These are phyloP conservation scores for Ploceus nigricollis DNA, from an alignment of 2,113 vertebrate species.

Conservation along the genomic window DNA sequence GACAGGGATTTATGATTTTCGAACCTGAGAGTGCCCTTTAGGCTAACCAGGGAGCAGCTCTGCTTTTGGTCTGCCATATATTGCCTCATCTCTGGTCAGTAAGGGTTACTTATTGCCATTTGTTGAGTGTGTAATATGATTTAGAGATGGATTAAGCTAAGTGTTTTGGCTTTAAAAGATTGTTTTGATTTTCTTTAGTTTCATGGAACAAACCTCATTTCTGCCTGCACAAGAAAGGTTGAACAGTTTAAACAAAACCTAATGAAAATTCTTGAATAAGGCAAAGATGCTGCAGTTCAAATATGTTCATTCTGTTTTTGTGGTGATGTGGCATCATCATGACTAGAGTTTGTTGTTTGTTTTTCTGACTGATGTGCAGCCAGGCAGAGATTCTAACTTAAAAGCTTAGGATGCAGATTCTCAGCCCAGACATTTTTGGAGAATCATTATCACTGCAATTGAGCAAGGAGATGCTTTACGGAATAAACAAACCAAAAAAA, in stretches of 20 bases:
- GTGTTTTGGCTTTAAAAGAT: neutral
- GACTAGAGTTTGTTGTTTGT: constrained; percentile 17
- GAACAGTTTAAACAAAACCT: constrained; percentile 23
- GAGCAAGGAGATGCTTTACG: neutral
- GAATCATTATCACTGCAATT: neutral
- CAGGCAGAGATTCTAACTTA: constrained; percentile 14
- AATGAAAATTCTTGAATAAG: constrained; percentile 39
- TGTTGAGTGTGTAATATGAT: neutral
- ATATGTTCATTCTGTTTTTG: neutral
- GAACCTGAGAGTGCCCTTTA: neutral
- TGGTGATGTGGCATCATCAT: constrained; percentile 15
- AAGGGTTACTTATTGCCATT: neutral
- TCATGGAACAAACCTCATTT: neutral
- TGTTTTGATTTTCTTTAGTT: neutral
- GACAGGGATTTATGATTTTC: neutral
- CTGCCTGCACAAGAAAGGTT: neutral
- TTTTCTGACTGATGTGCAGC: constrained; percentile 26
- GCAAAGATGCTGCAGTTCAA: constrained; percentile 11
- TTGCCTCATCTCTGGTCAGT: neutral
- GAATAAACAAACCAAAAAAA: constrained; percentile 19
- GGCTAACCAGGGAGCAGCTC: neutral
- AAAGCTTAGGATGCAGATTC: constrained; percentile 13
- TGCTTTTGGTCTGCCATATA: neutral
- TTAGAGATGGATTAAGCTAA: constrained; percentile 10
- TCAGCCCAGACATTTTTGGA: neutral